phyloP scores from a whole-genome alignment of 2,113 vertebrate species.

The Puntigrus tetrazona region DNA sequence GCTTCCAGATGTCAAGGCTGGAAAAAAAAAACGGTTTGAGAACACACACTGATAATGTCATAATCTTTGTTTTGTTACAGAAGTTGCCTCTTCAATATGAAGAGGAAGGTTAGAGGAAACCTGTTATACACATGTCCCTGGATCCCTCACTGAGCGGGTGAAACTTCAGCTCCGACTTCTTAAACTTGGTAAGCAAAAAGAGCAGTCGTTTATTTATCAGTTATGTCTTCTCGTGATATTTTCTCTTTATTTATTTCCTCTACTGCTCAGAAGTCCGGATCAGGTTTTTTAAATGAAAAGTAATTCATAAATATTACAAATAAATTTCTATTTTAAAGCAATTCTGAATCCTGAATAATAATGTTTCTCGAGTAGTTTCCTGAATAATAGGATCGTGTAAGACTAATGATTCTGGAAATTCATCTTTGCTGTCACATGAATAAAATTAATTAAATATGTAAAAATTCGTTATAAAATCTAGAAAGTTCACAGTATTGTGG shows the following conservation, averaged over 20 bases:
- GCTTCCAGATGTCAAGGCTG: constrained; percentile 12
- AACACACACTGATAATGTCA: constrained; percentile 23
- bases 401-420: neutral
- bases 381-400: neutral
- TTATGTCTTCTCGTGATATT: neutral
- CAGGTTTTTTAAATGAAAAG: neutral
- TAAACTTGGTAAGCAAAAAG: constrained; percentile 61
- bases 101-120: constrained; percentile 27
- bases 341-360: neutral
- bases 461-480: neutral
- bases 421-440: neutral
- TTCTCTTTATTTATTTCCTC: neutral
- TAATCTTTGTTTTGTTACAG: constrained; percentile 57
- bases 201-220: neutral
- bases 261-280: neutral
- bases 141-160: neutral
- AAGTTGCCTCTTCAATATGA: constrained; percentile 64
- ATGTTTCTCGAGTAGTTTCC: neutral
- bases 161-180: constrained; percentile 31
- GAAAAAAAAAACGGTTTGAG: neutral
- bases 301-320: neutral
- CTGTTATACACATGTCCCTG: neutral
- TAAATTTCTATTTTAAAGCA: neutral
- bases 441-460: neutral
- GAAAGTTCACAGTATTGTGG: neutral